Evolutionary conservation across 2,797 vertebrate species (phyloP), one percentile per base, ranked within the genome.

Genomic region (Allobates femoralis): DNA sequence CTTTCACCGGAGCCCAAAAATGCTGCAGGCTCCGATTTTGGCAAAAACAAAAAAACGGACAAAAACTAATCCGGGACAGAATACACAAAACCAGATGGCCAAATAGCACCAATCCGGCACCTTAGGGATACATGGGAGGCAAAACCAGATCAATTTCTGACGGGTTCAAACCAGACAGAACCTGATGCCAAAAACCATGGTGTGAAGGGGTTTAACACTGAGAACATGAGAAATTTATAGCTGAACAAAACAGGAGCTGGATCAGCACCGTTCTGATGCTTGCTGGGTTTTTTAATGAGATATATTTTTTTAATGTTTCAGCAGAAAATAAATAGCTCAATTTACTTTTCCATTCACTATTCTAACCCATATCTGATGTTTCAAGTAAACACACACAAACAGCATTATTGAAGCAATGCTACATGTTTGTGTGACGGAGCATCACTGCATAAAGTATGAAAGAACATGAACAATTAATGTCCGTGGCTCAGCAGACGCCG

Each of bases 381-480:
- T 34, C 18, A 71, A 11, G 10, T n/a, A 26, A 14, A 74, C n/a
- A 14, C 7, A 46, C 11, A 50, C 26, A 12, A 3, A n/a, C n/a
- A 16, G 23, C 46, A 3, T 26, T 16, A 71, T 55, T 55, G 30
- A n/a, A n/a, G 11, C 15, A 53, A 34, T 51, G 32, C 3, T 34
- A 12, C 32, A n/a, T 55, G 64, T 19, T 6, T 3, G 62, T 71
- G 80, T 71, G 67, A 37, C 51, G 46, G 55, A 37, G 53, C 5
- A 14, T 46, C 77, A 34, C n/a, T 55, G 51, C 50, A 82, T 81
- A 64, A 85, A 75, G 83, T 74, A 58, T 73, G 69, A 75, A 51
- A 58, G 81, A 32, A 46, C 86, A 41, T 85, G 69, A 58, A 81
- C 81, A 55, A 79, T 50, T 50, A 37, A 62, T 58, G 67, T 23